phyloP scores from a whole-genome alignment of 2,888 invertebrate species.

The Tortricodes alternella region DNA sequence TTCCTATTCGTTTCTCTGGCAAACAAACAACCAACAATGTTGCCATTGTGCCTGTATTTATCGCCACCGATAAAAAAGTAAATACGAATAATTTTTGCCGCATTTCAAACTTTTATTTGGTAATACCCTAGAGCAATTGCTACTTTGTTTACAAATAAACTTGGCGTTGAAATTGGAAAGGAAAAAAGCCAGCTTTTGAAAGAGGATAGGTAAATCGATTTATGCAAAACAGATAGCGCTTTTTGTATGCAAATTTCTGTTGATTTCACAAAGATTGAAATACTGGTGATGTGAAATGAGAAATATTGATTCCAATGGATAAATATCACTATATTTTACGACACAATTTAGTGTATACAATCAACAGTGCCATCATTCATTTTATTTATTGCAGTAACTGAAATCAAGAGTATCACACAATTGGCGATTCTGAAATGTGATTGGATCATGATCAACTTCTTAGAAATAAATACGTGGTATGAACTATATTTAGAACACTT shows the following conservation, averaged over 20 bases:
- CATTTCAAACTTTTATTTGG: slow-evolving; percentile 74
- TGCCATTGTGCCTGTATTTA: slow-evolving; percentile 47
- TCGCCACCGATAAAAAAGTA: slow-evolving; percentile 47
- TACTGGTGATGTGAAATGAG: slow-evolving; percentile 71
- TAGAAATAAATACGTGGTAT: too few relatives aligned
- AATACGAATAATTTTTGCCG: slow-evolving; percentile 61
- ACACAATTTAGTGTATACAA: not conserved
- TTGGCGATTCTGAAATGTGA: too few relatives aligned
- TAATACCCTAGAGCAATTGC: slow-evolving; percentile 77
- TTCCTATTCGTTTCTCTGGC: slow-evolving; percentile 26
- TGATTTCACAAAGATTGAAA: slow-evolving; percentile 80
- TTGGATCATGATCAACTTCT: too few relatives aligned
- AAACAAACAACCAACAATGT: slow-evolving; percentile 37
- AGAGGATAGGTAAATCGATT: slow-evolving; percentile 81
- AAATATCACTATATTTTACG: slow-evolving; percentile 5
- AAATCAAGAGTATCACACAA: too few relatives aligned
- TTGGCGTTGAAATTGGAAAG: slow-evolving; percentile 76
- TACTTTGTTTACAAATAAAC: slow-evolving; percentile 81
- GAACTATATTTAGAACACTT: too few relatives aligned
- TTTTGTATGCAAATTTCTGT: slow-evolving; percentile 81
- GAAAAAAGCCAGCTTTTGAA: slow-evolving; percentile 73
- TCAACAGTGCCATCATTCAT: not conserved
- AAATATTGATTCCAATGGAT: slow-evolving; percentile 58
- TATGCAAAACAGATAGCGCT: slow-evolving; percentile 80
- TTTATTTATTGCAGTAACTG: not conserved